Evolutionary conservation across 30 jellyfish, hydroid and myxozoan genomes (phyloP), one percentile per base, ranked within the genome.

Genomic region (Mastigias papua): DNA sequence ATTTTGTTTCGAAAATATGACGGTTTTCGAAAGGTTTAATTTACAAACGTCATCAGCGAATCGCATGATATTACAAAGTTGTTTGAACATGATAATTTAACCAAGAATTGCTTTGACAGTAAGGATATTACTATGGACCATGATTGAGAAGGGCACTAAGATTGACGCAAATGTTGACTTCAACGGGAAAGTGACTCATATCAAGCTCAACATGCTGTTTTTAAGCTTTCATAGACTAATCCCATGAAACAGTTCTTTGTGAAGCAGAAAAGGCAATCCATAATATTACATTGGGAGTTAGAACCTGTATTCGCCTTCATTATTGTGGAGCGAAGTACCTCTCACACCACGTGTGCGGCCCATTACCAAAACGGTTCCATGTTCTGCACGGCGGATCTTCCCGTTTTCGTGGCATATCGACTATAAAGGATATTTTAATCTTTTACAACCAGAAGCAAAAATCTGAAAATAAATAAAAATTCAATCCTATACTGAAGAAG

Each of bases 141-240:
- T 51, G 67, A 23, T 2, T 23, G 42, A 63, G 74, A 8, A n/a
- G 74, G 48, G 27, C 23, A 23, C 19, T 25, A 21, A 9, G 21
- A n/a, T n/a, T 63, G 74, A 63, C 74, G 74, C 42, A 63, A 63
- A 19, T 63, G 48, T 1, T 5, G 32, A 27, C 74, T 63, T 63
- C 11, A 17, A 21, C 1, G 74, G 37, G 74, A 63, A 63, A 63
- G 74, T 63, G 74, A 63, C 74, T 63, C 74, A 63, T 25, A 10
- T 63, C 74, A 35, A 63, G 48, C 74, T 63, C 21, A 10, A 27
- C 74, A 19, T n/a, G 20, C 37, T 23, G 2, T 27, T n/a, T 63
- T 21, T 23, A 28, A 60, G 8, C 72, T 60, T 60, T 60, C 33
- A 27, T 60, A 60, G 33, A 17, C 17, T 17, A 27, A 60, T 60